A percentile compares a stretch with the other conserved stretches of the same genome.
These are phyloP conservation scores for Cardiocondyla obscurior DNA, from an alignment of 1,140 invertebrate species.

Conservation along the genomic window DNA sequence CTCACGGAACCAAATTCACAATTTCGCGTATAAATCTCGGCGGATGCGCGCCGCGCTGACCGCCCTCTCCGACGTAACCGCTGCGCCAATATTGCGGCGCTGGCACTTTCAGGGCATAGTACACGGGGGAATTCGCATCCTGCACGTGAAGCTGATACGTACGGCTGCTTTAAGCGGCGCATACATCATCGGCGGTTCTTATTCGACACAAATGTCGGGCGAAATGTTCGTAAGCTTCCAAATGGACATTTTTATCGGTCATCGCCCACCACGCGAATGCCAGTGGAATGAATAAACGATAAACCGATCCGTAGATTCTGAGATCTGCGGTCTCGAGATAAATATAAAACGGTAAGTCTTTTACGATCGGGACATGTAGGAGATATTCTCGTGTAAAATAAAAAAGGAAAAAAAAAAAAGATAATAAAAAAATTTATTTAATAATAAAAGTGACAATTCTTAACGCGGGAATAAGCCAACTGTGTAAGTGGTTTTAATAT, in stretches of 20 bases:
- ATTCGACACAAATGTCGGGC: slow-evolving; percentile 14
- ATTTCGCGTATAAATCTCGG: slow-evolving; percentile 68
- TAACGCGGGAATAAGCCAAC: not conserved
- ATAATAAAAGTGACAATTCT: not conserved
- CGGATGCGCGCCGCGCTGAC: slow-evolving; percentile 52
- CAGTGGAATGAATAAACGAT: not conserved
- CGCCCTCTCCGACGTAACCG: slow-evolving; percentile 55
- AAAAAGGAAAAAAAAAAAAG: too few relatives aligned
- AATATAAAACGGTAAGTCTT: not conserved
- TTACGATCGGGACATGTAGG: not conserved
- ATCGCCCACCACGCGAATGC: not conserved
- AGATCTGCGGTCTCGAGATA: not conserved
- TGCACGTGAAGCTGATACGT: slow-evolving; percentile 59
- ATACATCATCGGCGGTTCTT: slow-evolving; percentile 60
- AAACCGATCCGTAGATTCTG: not conserved
- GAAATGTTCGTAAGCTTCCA: slow-evolving; percentile 15
- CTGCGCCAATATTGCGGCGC: slow-evolving; percentile 60
- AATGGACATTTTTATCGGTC: slow-evolving; percentile 45
- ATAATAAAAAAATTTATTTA: not conserved
- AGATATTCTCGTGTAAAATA: not conserved
- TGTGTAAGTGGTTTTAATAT: not conserved
- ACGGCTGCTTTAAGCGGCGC: slow-evolving; percentile 46
- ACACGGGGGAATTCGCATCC: slow-evolving; percentile 18
- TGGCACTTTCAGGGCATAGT: slow-evolving; percentile 54
- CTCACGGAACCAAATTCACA: slow-evolving; percentile 58